Percentiles rank a stretch among this genome's conserved stretches.
phyloP scores from a whole-genome alignment of 2,797 vertebrate species.

The Synanceia verrucosa region DNA sequence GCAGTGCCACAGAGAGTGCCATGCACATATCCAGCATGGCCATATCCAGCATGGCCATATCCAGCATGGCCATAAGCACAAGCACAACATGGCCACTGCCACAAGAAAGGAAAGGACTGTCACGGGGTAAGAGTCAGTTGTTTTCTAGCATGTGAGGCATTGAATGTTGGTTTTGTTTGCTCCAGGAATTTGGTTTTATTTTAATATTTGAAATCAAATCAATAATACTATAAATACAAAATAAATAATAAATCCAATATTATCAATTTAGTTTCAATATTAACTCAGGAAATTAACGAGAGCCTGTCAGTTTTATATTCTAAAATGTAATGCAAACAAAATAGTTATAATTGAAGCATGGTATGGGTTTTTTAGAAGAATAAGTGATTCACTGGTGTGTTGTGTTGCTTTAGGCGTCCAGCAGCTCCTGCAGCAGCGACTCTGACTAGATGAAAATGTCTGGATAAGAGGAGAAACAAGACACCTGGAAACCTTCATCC shows the following conservation, averaged over 20 bases:
- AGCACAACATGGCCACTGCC: slow-evolving; percentile 57
- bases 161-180: not conserved
- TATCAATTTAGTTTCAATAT: not conserved
- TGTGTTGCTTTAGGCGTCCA: slow-evolving; percentile 63
- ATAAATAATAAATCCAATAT: not conserved
- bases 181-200: not conserved
- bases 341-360: not conserved
- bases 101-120: slow-evolving; percentile 66
- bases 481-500: not conserved
- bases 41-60: not conserved
- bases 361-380: not conserved
- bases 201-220: not conserved
- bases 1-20: not conserved
- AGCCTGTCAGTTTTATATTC: not conserved
- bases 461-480: not conserved
- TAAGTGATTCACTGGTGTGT: slow-evolving; percentile 1
- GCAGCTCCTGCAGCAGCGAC: slow-evolving; percentile 79
- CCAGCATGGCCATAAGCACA: slow-evolving; percentile 15
- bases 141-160: not conserved
- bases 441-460: slow-evolving; percentile 61
- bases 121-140: slow-evolving; percentile 51
- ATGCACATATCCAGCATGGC: not conserved
- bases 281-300: not conserved
- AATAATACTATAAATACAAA: too few species aligned
- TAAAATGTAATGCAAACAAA: not conserved